These are phyloP conservation scores for Columba livia DNA, from an alignment of 2,113 vertebrate species.

Conservation along the genomic window DNA sequence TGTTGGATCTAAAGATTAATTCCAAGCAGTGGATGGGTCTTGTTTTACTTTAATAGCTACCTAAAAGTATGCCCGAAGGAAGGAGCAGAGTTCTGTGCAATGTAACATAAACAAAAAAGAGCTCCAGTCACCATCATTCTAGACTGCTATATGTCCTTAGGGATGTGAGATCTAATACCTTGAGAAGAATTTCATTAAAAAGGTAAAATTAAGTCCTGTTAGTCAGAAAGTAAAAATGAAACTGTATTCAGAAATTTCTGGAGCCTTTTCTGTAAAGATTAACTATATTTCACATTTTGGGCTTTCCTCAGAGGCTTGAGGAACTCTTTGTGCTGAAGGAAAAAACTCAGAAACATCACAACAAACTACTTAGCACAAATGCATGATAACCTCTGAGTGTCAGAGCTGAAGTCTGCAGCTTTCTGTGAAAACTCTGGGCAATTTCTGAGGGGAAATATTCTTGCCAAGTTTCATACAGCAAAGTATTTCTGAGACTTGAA, in stretches of 20 bases:
- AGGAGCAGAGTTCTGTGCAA: neutral
- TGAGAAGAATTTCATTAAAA: neutral
- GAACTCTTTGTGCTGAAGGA: neutral
- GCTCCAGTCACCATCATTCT: rapidly evolving
- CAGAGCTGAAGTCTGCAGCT: neutral
- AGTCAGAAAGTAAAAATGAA: neutral
- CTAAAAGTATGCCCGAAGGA: neutral
- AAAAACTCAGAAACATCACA: neutral
- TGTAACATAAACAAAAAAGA: neutral
- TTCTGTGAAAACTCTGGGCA: neutral
- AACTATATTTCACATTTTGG: neutral
- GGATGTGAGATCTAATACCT: neutral
- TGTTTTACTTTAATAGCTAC: neutral
- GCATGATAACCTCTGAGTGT: neutral
- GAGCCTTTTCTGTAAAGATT: neutral
- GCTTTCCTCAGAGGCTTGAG: neutral
- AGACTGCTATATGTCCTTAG: neutral
- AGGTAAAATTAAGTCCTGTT: neutral
- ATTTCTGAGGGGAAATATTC: neutral
- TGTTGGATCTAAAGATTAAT: neutral
- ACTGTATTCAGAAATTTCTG: neutral
- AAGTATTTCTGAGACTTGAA: neutral
- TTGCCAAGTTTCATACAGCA: neutral
- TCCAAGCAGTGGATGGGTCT: neutral
- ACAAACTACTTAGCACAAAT: neutral